Base-by-base conservation (phyloP, 2,797 vertebrate genomes). In the Caiman crocodilus region DNA sequence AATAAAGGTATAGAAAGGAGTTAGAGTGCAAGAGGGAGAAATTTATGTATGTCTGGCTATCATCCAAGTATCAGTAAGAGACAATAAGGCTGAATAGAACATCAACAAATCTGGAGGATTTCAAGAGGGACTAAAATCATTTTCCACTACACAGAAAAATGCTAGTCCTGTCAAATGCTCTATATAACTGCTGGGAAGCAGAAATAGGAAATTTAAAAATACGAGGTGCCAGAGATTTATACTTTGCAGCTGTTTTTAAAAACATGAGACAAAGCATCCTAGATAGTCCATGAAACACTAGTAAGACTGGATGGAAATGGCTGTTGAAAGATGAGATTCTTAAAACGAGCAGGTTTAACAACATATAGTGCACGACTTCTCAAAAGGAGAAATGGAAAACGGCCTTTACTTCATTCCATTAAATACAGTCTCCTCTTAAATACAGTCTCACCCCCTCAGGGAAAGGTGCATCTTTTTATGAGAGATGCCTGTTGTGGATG, bases 51-150 rank as follows among this genome's bases (percentile, higher is more conserved):
- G 94, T 86, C 86, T 97, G 96, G 97, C 96, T 92, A 63, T 82
- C 58, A 74, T 96, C 96, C 96, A 97, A 95, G 75, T 95, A 97
- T 96, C 95, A 96, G 96, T 92, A 95, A 96, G 96, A 97, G 96
- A 97, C 96, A 96, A 89, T 93, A 96, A 96, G 95, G 85, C 95
- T 95, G 91, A 95, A 92, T 87, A 96, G 95, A 97, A 97, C 88
- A 90, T 96, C 96, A 97, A 96, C 96, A 97, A 97, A 97, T 95
- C 95, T 96, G 95, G 88, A 96, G 79, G 91, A 95, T 94, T 97
- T 97, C 96, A 96, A 94, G 93, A 94, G 89, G 89, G 83, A 90
- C 90, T 91, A 89, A 94, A 96, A 95, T 95, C 91, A 94, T 96
- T 96, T 95, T 96, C 86, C 77, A 93, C 86, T 11, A 3, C 23